phyloP scores from a whole-genome alignment of 1,140 invertebrate genomes.

The Magallana gigas region DNA sequence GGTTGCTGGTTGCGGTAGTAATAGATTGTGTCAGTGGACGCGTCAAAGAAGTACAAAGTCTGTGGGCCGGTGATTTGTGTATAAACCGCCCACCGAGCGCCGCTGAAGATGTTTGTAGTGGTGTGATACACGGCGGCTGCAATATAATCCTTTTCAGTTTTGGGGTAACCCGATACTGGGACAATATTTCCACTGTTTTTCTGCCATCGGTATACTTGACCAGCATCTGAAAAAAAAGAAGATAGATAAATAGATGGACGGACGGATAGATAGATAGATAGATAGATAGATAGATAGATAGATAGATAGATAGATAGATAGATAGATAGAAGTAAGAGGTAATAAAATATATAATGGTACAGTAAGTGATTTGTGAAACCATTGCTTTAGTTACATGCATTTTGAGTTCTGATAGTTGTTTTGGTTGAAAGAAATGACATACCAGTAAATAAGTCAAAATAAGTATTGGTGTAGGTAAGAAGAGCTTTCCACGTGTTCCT shows the following conservation, averaged over 20 bases:
- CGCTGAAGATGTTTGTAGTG: background rate
- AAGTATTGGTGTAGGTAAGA: background rate
- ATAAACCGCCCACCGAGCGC: background rate
- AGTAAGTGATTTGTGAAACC: too few relatives aligned
- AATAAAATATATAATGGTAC: too few relatives aligned
- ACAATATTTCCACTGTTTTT: background rate
- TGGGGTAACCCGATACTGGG: background rate
- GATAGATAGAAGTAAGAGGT: too few relatives aligned
- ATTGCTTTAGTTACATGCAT: too few relatives aligned
- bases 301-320: too few relatives aligned
- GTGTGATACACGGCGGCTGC: background rate
- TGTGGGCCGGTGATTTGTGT: background rate
- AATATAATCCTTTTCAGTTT: background rate
- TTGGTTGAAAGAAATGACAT: background rate
- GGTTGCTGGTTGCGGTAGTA: background rate
- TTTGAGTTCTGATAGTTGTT: too few relatives aligned
- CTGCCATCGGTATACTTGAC: background rate
- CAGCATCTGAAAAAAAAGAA: background rate
- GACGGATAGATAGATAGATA: too few relatives aligned
- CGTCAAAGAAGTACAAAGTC: background rate
- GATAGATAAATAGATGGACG: background rate
- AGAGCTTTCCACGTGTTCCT: background rate
- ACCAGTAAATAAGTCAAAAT: background rate
- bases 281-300: too few relatives aligned
- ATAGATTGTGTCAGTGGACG: background rate